phyloP scores from a whole-genome alignment of 2,797 vertebrate species.

The Crotalus adamanteus region DNA sequence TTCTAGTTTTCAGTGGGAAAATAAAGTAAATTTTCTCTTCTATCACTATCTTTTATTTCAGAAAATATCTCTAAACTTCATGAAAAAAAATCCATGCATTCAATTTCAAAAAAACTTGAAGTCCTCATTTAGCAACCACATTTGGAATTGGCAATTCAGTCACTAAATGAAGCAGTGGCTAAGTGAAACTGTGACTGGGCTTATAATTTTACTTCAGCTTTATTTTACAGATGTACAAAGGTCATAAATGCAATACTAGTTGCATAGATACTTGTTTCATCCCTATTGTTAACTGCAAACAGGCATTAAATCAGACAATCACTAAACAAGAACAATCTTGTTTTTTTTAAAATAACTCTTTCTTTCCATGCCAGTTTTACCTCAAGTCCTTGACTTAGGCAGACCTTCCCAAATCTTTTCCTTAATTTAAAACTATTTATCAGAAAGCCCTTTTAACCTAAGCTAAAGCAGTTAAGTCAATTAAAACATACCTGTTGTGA shows the following conservation, averaged over 20 bases:
- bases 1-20: background rate
- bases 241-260: background rate
- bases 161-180: background rate
- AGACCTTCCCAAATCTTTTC: background rate
- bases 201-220: background rate
- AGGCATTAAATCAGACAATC: background rate
- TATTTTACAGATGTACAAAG: background rate
- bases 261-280: background rate
- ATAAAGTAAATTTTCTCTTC: background rate
- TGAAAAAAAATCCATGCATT: background rate
- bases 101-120: background rate
- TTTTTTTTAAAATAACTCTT: background rate
- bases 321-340: background rate
- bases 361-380: background rate
- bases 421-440: background rate
- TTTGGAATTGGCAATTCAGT: background rate
- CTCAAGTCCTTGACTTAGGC: background rate
- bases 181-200: background rate
- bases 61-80: background rate
- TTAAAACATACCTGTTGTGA: background rate
- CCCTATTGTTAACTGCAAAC: background rate
- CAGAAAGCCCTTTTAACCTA: background rate
- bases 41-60: background rate
- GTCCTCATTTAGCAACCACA: background rate
- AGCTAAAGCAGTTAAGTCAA: background rate